Evolutionary conservation across 2,797 vertebrate species (phyloP).

Genomic region (Coendou prehensilis): DNA sequence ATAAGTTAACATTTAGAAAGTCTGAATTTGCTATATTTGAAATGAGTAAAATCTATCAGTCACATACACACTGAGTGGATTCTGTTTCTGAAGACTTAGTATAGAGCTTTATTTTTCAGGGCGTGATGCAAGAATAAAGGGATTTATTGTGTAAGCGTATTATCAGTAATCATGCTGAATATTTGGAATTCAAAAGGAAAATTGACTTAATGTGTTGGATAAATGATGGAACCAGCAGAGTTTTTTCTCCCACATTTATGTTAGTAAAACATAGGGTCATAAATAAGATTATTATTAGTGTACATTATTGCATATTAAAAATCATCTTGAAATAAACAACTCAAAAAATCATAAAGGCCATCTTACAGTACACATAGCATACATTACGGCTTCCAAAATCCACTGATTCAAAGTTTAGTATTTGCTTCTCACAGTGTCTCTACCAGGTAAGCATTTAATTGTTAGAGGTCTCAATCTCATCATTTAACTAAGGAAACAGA

Average conservation of each 20-base stretch:
- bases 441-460: no score
- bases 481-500: neutral
- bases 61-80: neutral
- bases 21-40: conserved; percentile 20
- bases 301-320: neutral
- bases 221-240: neutral
- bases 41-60: neutral
- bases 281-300: conserved; percentile 27
- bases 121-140: conserved; percentile 25
- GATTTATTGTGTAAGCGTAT: conserved; percentile 36
- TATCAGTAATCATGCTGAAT: conserved; percentile 26
- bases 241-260: neutral
- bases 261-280: conserved; percentile 49
- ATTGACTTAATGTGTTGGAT: neutral
- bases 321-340: conserved; percentile 48
- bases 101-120: neutral
- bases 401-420: neutral
- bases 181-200: conserved; percentile 61
- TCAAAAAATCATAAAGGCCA: neutral
- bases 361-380: neutral
- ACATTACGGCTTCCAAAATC: neutral
- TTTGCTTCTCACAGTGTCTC: neutral
- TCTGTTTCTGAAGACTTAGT: neutral
- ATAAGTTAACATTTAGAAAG: conserved; percentile 9
- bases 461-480: neutral